phyloP scores from a whole-genome alignment of 2,797 vertebrate genomes.

The Tauraco hartlaubi region DNA sequence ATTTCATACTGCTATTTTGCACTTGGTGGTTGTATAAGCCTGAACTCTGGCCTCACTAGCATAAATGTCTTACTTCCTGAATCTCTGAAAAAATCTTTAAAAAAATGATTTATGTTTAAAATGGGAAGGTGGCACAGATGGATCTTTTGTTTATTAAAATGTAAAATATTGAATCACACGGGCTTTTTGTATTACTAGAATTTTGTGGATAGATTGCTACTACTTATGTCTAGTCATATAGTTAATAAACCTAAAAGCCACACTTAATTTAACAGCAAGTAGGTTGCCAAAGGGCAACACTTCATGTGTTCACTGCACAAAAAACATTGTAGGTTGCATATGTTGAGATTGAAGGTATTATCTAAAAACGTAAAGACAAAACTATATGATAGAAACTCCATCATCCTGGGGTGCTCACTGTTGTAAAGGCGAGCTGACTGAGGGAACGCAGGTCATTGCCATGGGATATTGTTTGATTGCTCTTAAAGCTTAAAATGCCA shows the following conservation, averaged over 20 bases:
- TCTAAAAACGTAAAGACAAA: not conserved
- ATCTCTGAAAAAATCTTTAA: not conserved
- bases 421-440: not conserved
- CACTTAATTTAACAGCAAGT: not conserved
- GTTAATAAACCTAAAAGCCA: not conserved
- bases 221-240: not conserved
- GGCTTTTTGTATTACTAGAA: not conserved
- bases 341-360: not conserved
- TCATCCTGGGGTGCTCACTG: fast-evolving
- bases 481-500: not conserved
- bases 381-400: not conserved
- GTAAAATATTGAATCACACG: not conserved
- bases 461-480: not conserved
- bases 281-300: not conserved
- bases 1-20: not conserved
- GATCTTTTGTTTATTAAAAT: not conserved
- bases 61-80: not conserved
- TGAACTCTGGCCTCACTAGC: not conserved
- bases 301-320: not conserved
- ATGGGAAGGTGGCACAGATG: not conserved
- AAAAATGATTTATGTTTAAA: not conserved
- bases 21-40: not conserved
- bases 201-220: not conserved
- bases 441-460: fast-evolving
- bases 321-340: not conserved